Evolutionary conservation across 2,797 vertebrate species (phyloP).

Genomic region (Onychomys arenicola): DNA sequence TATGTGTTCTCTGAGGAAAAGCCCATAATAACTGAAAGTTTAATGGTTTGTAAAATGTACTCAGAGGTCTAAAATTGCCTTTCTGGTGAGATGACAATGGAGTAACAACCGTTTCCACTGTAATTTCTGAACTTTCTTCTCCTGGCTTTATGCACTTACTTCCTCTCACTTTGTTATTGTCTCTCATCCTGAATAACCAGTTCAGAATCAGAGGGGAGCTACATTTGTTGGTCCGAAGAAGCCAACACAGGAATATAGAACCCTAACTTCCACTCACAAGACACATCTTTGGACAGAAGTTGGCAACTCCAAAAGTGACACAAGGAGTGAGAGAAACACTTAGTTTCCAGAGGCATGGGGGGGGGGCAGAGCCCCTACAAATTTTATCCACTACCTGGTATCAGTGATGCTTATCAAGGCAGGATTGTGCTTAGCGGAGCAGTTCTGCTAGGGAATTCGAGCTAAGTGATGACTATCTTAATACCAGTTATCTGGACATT

Average conservation of each 20-base stretch:
- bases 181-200: not conserved
- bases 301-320: not conserved
- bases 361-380: not conserved
- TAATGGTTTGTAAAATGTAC: constrained; percentile 64
- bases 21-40: constrained; percentile 42
- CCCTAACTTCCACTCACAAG: not conserved
- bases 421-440: not conserved
- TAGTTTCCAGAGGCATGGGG: not conserved
- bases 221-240: not conserved
- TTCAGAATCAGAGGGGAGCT: not conserved
- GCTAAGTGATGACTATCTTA: not conserved
- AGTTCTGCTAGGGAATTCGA: not conserved
- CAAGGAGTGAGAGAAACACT: not conserved
- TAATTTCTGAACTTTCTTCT: constrained; percentile 58
- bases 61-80: constrained; percentile 61
- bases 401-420: not conserved
- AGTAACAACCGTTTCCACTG: constrained; percentile 36
- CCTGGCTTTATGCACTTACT: not conserved
- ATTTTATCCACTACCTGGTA: not conserved
- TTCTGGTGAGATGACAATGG: constrained; percentile 39
- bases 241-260: not conserved
- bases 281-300: not conserved
- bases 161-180: not conserved
- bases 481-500: not conserved
- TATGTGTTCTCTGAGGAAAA: constrained; percentile 21